phyloP scores from a whole-genome alignment of 2,888 invertebrate genomes.

The Pyrgus malvae region DNA sequence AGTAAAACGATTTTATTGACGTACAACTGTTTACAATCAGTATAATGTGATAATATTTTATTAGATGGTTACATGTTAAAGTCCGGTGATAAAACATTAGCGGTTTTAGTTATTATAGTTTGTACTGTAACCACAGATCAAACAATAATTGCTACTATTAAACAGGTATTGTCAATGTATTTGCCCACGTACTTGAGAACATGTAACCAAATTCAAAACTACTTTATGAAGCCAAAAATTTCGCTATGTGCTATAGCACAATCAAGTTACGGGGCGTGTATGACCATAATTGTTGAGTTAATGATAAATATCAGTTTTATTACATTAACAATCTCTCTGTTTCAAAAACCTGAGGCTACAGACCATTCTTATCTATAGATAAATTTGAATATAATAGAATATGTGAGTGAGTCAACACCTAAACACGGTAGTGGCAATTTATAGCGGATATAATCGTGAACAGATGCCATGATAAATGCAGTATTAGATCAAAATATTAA shows the following conservation, averaged over 20 bases:
- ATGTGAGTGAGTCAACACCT: constrained; percentile 20
- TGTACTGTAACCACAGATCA: constrained; percentile 4
- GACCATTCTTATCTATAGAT: constrained; percentile 1
- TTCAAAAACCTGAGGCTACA: neutral
- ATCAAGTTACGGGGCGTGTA: no score
- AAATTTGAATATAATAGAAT: constrained; percentile 22
- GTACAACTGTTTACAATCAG: constrained; percentile 19
- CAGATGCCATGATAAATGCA: constrained; percentile 33
- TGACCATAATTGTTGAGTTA: neutral
- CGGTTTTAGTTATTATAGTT: constrained; percentile 2
- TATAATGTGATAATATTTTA: constrained; percentile 25
- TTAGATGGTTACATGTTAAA: constrained; percentile 18
- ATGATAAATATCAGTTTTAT: neutral
- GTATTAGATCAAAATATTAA: constrained; percentile 36
- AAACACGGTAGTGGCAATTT: constrained; percentile 15
- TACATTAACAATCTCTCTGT: neutral
- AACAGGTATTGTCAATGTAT: neutral
- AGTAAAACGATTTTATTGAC: constrained; percentile 24
- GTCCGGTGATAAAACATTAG: constrained; percentile 21
- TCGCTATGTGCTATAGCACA: no score
- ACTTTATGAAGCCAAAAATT: no score
- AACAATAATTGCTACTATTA: no score
- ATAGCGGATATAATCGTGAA: constrained; percentile 21
- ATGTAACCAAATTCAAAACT: neutral
- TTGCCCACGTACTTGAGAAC: constrained; percentile 6